Evolutionary conservation across 2,888 invertebrate species (phyloP).

Genomic region (Merodon equestris): DNA sequence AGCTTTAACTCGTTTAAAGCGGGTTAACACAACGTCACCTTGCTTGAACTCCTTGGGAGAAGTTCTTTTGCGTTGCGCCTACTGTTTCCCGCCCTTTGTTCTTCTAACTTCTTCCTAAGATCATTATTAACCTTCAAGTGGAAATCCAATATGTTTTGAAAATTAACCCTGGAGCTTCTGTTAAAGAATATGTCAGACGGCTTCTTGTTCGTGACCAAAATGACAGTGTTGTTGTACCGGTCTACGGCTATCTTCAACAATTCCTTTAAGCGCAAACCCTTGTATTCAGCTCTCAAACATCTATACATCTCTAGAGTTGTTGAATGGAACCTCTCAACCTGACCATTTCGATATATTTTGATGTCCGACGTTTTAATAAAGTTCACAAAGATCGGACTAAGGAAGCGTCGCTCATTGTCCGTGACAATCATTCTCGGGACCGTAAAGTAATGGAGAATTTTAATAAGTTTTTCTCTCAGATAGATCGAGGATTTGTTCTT

Average conservation of each 20-base stretch:
- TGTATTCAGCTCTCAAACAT: background rate
- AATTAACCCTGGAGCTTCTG: too few species aligned
- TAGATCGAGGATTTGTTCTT: background rate
- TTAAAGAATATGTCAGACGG: too few species aligned
- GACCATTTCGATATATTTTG: background rate
- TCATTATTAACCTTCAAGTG: too few species aligned
- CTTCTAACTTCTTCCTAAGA: background rate
- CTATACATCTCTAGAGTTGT: background rate
- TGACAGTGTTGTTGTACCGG: too few species aligned
- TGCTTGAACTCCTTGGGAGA: background rate
- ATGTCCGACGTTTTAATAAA: background rate
- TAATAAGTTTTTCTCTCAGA: background rate
- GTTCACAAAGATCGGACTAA: background rate
- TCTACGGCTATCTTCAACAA: too few species aligned
- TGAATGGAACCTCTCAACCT: background rate
- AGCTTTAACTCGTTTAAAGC: conserved; percentile 8
- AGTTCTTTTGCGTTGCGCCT: background rate
- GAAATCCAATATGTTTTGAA: background rate
- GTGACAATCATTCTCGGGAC: background rate
- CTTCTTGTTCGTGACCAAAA: too few species aligned
- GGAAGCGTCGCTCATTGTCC: background rate
- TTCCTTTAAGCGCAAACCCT: too few species aligned
- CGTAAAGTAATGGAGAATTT: background rate
- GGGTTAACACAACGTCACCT: too few species aligned
- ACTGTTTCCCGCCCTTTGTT: background rate